These are phyloP conservation scores for Parochlus steinenii DNA, from an alignment of 2,888 invertebrate species.

Conservation along the genomic window DNA sequence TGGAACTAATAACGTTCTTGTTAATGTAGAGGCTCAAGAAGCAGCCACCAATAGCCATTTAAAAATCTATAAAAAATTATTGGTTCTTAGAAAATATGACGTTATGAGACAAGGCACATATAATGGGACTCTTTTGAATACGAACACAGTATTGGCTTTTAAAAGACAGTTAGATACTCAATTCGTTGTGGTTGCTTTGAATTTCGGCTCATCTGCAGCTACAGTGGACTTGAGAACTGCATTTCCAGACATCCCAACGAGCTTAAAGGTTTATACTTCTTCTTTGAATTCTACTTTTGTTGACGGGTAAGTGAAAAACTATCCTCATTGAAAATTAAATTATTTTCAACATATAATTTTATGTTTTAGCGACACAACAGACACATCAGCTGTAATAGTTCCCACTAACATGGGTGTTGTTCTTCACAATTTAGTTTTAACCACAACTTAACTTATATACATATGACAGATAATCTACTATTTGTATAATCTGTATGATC, in stretches of 20 bases:
- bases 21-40: constrained; percentile 43
- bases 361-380: not conserved
- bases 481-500: too few relatives aligned
- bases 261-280: not conserved
- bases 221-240: constrained; percentile 29
- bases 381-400: not conserved
- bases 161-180: constrained; percentile 3
- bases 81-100: constrained; percentile 34
- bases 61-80: constrained; percentile 42
- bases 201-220: constrained; percentile 33
- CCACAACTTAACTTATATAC: too few relatives aligned
- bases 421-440: too few relatives aligned
- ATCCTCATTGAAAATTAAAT: not conserved
- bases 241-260: constrained; percentile 16
- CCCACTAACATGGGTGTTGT: not conserved
- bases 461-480: too few relatives aligned
- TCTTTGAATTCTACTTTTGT: not conserved
- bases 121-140: constrained; percentile 24
- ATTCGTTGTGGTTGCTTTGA: constrained; percentile 31
- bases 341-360: not conserved
- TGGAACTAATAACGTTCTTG: constrained; percentile 36
- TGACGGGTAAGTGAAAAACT: not conserved
- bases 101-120: constrained; percentile 34
- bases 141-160: constrained; percentile 13
- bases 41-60: constrained; percentile 38